A percentile compares a stretch with the other conserved stretches of the same genome.
phyloP scores from a whole-genome alignment of 2,113 vertebrate genomes.

The Himantopus leucocephalus region DNA sequence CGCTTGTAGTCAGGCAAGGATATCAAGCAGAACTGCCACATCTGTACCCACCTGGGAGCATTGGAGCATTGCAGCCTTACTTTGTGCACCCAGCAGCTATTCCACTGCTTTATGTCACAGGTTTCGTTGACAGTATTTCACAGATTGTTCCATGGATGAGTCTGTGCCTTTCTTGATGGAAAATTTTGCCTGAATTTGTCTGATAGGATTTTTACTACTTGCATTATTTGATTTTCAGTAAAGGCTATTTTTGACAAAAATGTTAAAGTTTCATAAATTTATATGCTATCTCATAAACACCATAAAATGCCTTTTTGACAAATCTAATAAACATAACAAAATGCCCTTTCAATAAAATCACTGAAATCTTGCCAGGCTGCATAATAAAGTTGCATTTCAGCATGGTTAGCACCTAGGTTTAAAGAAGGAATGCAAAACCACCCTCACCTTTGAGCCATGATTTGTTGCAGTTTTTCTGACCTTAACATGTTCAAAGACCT shows the following conservation, averaged over 20 bases:
- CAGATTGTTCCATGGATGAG: neutral
- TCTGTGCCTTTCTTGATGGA: neutral
- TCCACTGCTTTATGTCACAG: neutral
- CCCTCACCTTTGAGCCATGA: neutral
- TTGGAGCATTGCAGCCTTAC: neutral
- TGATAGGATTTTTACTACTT: constrained; percentile 13
- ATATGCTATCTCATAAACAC: constrained; percentile 36
- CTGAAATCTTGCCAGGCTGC: constrained; percentile 18
- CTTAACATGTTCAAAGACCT: neutral
- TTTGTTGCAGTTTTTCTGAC: neutral
- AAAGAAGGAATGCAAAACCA: neutral
- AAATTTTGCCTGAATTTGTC: constrained; percentile 28
- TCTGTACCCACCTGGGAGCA: neutral
- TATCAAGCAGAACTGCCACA: neutral
- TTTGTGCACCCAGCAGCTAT: neutral
- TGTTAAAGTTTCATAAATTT: constrained; percentile 42
- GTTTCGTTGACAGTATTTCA: neutral
- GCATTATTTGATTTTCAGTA: constrained; percentile 56
- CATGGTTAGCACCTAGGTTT: neutral
- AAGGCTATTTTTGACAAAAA: constrained; percentile 53
- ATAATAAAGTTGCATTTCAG: constrained; percentile 26
- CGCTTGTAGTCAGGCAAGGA: neutral
- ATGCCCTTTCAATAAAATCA: constrained; percentile 8
- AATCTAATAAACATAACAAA: constrained; percentile 61
- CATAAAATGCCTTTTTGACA: constrained; percentile 42